A percentile compares a stretch with the other conserved stretches of the same genome.
Conservation (phyloP, 2,113 vertebrate species). For the Morphnarchus princeps region DNA sequence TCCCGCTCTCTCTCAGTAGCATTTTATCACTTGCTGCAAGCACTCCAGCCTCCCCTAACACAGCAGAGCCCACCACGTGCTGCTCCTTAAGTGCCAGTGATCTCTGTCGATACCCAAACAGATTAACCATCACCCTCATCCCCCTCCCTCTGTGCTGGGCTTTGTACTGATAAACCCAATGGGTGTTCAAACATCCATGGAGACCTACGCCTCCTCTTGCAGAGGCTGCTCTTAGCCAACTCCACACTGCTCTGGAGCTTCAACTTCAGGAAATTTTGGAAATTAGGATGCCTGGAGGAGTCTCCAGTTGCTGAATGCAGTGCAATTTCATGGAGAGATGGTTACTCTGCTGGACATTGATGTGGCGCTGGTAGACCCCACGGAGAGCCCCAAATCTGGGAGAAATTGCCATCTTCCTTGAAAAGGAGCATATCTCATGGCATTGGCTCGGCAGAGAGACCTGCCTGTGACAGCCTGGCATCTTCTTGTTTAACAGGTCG, state of each 20-base stretch:
- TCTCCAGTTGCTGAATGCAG: neutral
- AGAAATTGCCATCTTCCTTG: neutral
- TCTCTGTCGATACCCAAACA: neutral
- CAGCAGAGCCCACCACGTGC: neutral
- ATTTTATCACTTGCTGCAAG: neutral
- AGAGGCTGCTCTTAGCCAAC: neutral
- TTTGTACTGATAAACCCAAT: neutral
- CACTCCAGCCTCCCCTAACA: neutral
- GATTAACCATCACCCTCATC: neutral
- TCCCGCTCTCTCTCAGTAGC: neutral
- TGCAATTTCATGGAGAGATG: accelerated
- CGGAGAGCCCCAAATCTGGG: accelerated
- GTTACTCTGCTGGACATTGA: accelerated
- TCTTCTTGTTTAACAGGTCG: neutral
- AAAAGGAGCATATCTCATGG: neutral
- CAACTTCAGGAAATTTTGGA: neutral
- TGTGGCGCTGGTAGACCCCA: neutral
- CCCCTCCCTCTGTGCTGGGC: neutral
- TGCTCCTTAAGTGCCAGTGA: neutral
- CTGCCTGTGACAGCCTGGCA: neutral
- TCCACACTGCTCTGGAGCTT: neutral
- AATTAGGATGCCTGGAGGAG: neutral
- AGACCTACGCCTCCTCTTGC: neutral
- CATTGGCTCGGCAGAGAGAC: neutral
- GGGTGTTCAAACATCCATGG: neutral